Percentiles rank a stretch among this genome's conserved stretches.
Conservation (phyloP, 1,140 invertebrate species). For the Oreohelix idahoensis region DNA sequence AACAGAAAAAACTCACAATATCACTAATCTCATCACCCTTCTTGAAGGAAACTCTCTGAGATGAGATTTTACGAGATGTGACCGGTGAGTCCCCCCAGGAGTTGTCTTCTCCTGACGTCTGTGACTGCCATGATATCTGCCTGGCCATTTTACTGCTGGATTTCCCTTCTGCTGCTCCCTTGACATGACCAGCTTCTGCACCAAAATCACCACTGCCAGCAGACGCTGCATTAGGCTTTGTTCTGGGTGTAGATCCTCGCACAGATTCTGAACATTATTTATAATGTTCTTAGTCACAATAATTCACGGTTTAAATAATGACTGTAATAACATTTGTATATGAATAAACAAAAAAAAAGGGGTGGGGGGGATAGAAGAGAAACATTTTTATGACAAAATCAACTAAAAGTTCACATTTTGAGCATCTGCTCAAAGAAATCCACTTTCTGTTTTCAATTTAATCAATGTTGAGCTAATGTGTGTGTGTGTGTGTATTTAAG, state of each 20-base stretch:
- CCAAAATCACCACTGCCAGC: neutral
- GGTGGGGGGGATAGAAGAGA: no score
- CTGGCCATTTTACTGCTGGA: neutral
- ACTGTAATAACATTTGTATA: no score
- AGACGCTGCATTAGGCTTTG: neutral
- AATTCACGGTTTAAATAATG: no score
- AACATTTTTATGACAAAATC: no score
- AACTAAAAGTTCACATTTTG: no score
- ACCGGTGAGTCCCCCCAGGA: constrained; percentile 43
- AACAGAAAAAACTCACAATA: constrained; percentile 43
- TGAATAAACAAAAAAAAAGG: no score
- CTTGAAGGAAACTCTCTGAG: constrained; percentile 49
- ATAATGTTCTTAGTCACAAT: no score
- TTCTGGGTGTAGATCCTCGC: neutral
- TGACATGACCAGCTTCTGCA: neutral
- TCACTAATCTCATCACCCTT: constrained; percentile 49
- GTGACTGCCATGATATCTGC: constrained; percentile 40
- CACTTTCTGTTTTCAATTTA: no score
- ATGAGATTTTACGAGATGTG: constrained; percentile 26
- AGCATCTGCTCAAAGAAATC: no score
- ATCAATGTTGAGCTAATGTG: no score
- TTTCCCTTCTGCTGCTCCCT: neutral
- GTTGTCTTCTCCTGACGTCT: constrained; percentile 42
- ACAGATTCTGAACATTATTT: constrained; percentile 10
- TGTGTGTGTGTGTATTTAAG: no score